phyloP scores from a whole-genome alignment of 2,797 vertebrate genomes.

The Bradypodion ventrale region DNA sequence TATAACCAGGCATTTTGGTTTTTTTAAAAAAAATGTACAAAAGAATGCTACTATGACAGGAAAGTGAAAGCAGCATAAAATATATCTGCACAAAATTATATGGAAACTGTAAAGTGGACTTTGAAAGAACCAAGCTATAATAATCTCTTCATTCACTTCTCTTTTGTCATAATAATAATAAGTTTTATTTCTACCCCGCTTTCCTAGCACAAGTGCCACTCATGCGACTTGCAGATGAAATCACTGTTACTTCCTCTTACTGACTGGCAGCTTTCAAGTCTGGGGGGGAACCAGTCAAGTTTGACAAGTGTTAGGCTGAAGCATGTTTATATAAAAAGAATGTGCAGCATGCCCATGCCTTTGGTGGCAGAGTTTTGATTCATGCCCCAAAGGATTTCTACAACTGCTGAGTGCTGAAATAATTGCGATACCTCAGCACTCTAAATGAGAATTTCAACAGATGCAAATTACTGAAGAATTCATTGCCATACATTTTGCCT shows the following conservation, averaged over 20 bases:
- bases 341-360: not conserved
- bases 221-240: conserved; percentile 18
- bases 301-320: not conserved
- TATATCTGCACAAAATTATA: not conserved
- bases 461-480: not conserved
- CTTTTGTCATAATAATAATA: too few species aligned
- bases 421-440: conserved; percentile 25
- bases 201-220: too few species aligned
- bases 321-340: conserved; percentile 35
- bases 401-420: conserved; percentile 31
- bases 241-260: not conserved
- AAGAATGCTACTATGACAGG: conserved; percentile 10
- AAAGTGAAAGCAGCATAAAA: conserved; percentile 26
- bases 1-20: conserved; percentile 3
- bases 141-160: not conserved
- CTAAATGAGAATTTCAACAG: not conserved
- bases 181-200: too few species aligned
- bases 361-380: conserved; percentile 32
- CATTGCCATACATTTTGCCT: not conserved
- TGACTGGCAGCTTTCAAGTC: not conserved
- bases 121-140: not conserved
- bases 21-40: conserved; percentile 6
- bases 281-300: not conserved
- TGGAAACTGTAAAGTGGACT: not conserved
- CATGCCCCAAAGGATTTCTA: conserved; percentile 11